Conservation (phyloP, 64 coral and sea anemone genomes). For the Montipora efflorescens region DNA sequence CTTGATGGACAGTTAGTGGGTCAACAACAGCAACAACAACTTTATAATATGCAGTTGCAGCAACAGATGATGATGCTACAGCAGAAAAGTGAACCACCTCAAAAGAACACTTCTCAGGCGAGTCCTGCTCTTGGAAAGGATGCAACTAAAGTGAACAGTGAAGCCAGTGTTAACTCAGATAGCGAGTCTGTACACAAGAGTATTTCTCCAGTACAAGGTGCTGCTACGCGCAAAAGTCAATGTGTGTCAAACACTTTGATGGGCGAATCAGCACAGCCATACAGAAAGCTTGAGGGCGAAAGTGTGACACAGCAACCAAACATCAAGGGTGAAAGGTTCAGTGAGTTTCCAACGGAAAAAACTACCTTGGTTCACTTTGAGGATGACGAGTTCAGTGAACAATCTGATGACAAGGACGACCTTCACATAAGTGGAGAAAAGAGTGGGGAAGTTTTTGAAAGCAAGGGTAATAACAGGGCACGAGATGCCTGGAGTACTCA, state of each 20-base stretch:
- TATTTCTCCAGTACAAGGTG: neutral
- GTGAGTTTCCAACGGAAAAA: neutral
- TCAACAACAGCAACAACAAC: constrained; percentile 88
- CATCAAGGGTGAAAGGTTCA: neutral
- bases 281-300: neutral
- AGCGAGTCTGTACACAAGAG: neutral
- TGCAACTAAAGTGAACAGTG: constrained; percentile 22
- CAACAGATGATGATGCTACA: constrained; percentile 82
- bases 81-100: constrained; percentile 58
- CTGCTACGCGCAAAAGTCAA: neutral
- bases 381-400: neutral
- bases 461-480: neutral
- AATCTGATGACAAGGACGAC: neutral
- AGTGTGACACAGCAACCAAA: neutral
- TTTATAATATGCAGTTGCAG: constrained; percentile 85
- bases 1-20: constrained; percentile 77
- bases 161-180: neutral
- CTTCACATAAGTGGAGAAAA: neutral
- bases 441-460: neutral
- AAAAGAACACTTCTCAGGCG: constrained; percentile 10
- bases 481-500: neutral
- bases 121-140: constrained; percentile 48
- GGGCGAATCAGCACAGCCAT: neutral
- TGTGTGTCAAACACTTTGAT: neutral
- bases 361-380: neutral